Evolutionary conservation across 2,113 vertebrate genomes (phyloP).

Genomic region (Tachycineta bicolor): DNA sequence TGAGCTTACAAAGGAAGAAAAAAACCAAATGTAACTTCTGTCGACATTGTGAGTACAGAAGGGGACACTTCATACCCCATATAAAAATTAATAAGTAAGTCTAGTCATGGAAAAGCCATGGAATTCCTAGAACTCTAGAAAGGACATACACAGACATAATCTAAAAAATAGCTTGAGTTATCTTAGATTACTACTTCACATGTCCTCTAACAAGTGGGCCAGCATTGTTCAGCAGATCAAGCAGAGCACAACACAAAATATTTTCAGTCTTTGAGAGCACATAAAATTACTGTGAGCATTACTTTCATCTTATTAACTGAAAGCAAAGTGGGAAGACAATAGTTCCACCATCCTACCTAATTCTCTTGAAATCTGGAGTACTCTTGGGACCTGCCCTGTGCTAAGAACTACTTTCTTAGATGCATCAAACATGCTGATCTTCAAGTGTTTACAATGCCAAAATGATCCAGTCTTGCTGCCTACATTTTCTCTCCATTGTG

Average conservation of each 20-base stretch:
- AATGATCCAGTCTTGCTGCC: background rate
- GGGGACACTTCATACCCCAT: background rate
- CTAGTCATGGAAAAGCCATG: background rate
- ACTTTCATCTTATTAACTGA: background rate
- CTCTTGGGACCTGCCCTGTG: background rate
- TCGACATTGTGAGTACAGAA: background rate
- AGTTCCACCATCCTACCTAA: background rate
- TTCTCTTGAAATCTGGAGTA: background rate
- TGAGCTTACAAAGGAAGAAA: background rate
- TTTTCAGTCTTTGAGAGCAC: background rate
- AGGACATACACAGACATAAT: background rate
- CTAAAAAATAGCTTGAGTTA: background rate
- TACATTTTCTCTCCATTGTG: background rate
- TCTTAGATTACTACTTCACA: background rate
- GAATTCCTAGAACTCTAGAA: background rate
- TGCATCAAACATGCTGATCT: background rate
- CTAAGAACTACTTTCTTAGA: background rate
- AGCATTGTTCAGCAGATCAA: background rate
- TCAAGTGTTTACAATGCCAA: background rate
- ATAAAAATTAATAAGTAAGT: background rate
- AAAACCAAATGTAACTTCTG: background rate
- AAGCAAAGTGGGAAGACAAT: background rate
- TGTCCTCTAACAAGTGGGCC: background rate
- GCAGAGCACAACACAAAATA: background rate
- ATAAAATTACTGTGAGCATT: background rate